Base-by-base conservation (phyloP, 2,888 invertebrate species). In the Drosophila nr. fundita region DNA sequence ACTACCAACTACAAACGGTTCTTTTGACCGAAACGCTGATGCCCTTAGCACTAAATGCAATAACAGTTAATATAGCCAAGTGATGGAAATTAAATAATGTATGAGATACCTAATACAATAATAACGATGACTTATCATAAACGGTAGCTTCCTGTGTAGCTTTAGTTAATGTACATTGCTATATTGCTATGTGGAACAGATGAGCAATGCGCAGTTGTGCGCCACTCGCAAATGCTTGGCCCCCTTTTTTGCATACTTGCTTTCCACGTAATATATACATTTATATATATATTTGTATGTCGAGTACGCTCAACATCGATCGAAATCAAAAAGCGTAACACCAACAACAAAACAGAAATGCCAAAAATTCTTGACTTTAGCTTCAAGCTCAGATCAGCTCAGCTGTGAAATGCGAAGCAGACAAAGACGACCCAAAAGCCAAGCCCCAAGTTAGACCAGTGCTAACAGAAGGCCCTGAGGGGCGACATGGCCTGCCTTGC, bases 291-390 rank as follows among this genome's bases (percentile, higher is more conserved):
- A 82, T 83, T 80, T 72, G 81, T 77, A 83, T 32, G 32, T 32
- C 32, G 1, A 45, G 65, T 77, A 76, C 78, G 73, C 72, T 82
- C 70, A 60, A 63, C 74, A 87, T 87, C 86, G 86, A 87, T 87
- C 80, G 90, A 73, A 91, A 90, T 91, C 90, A 90, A 91, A 91
- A 90, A 91, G 90, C 90, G 90, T 90, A 91, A 88, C 90, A 82
- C 77, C 74, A 82, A 89, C 90, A 82, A 80, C 77, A 82, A 89
- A 87, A 73, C 77, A 74, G 73, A 82, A 82, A 87, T 84, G 76
- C 86, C 90, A 78, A 87, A 89, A 74, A 84, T 84, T 79, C 79
- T 87, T 81, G 66, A 63, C 66, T 70, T 58, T 29, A 13, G 55
- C 55, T 42, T 30, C 29, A 57, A 54, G 62, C 68, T 64, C 71